Evolutionary conservation across 2,113 vertebrate species (phyloP).

Genomic region (Theristicus caerulescens): DNA sequence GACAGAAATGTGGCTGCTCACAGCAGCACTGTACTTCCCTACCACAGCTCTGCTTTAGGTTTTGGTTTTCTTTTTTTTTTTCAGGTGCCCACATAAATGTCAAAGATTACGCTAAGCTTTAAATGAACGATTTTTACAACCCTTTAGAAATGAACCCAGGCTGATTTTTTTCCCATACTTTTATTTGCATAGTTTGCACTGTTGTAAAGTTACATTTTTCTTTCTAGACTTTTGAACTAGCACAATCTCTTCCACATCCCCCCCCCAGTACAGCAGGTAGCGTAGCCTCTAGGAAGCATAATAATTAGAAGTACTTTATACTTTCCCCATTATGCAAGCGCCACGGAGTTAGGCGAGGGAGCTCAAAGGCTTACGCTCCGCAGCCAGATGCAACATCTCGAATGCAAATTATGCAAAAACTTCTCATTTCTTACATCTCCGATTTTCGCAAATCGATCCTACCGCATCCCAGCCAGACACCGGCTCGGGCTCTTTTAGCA

Average conservation of each 20-base stretch:
- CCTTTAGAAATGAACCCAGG: background rate
- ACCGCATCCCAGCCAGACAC: background rate
- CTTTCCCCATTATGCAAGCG: background rate
- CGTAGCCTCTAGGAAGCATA: background rate
- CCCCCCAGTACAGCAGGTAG: background rate
- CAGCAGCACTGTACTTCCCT: background rate
- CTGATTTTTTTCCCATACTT: background rate
- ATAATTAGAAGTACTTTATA: background rate
- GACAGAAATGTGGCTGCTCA: background rate
- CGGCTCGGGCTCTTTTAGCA: background rate
- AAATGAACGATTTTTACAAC: background rate
- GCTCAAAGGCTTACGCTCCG: background rate
- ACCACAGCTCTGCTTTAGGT: background rate
- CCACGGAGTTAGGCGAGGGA: conserved; percentile 27
- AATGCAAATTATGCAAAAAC: background rate
- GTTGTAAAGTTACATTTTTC: conserved; percentile 61
- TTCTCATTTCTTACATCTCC: background rate
- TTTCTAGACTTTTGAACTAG: background rate
- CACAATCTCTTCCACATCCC: background rate
- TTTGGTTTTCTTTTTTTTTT: background rate
- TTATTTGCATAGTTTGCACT: background rate
- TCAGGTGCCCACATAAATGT: background rate
- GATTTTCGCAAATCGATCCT: background rate
- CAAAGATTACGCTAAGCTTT: background rate
- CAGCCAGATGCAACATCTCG: background rate